These are phyloP conservation scores for Parauchenoglanis punctatus DNA, from an alignment of 2,797 vertebrate species.

Conservation along the genomic window DNA sequence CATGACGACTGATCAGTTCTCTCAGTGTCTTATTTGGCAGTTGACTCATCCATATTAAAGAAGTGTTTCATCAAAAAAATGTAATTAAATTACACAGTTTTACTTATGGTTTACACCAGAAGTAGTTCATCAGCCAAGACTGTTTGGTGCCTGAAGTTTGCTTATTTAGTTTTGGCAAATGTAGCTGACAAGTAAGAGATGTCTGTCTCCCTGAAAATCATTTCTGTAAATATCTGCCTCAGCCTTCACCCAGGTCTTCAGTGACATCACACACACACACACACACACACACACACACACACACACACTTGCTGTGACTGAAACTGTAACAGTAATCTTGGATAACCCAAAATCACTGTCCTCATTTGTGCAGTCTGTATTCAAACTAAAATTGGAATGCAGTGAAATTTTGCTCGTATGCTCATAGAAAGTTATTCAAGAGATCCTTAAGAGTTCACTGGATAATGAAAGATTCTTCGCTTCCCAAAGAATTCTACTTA, in stretches of 20 bases:
- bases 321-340: neutral
- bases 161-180: neutral
- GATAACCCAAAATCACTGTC: neutral
- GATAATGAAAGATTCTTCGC: neutral
- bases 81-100: neutral
- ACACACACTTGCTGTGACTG: neutral
- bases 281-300: neutral
- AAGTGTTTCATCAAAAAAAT: neutral
- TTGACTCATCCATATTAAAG: slow-evolving; percentile 1
- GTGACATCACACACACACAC: neutral
- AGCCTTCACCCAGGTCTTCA: neutral
- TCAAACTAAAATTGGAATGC: neutral
- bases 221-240: neutral
- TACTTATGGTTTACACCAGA: neutral
- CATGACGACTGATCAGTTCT: slow-evolving; percentile 44
- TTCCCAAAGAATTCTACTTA: neutral
- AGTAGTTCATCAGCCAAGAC: neutral
- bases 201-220: neutral
- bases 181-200: neutral
- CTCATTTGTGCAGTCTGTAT: neutral
- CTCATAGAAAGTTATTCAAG: neutral
- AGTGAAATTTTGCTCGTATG: neutral
- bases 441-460: neutral
- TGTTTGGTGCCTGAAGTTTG: neutral
- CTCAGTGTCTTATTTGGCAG: neutral